Evolutionary conservation across 2,888 invertebrate species (phyloP), one percentile per base, ranked within the genome.

Genomic region (Orthosia gothica): DNA sequence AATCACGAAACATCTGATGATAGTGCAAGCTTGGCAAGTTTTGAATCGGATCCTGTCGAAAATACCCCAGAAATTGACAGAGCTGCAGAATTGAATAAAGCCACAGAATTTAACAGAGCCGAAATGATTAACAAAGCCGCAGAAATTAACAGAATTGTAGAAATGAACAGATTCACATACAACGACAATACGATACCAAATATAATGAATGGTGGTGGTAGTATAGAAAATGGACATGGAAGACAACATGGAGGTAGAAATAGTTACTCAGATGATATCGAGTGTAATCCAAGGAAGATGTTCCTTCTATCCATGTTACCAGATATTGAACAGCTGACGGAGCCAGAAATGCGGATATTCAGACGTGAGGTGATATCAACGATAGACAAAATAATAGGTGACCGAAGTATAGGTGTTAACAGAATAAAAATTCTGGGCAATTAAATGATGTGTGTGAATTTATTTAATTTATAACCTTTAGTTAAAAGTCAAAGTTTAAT

Each of bases 271-370:
- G 85, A 88, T 50, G 75, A 80, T n/a, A 79, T 79, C 20, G 86
- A 87, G 40, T 67, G 70, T 40, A 85, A 82, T 66, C 84, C 89
- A 5, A 81, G 89, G 13, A 90, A 90, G 62, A 89, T 90, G 89
- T 90, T 90, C 52, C 73, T 90, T 13, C 52, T 90, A 13, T 89
- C 90, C 16, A 63, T 90, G 26, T 40, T 90, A 20, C 89, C 90
- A 7, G 89, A 90, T 45, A 81, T 90, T 7, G 88, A 88, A 54
- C 76, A 85, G 7, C 78, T 90, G 16, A 83, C 86, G n/a, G 89
- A 90, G 59, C 40, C 84, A 18, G 89, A 90, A 69, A 90, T 90
- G 89, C 69, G 89, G 16, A 82, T 82, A 67, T 90, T 90, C 12
- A 81, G 89, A 20, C 68, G 87, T 9, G 83, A 87, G 57, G 85